Evolutionary conservation across 2,888 invertebrate genomes (phyloP).

Genomic region (Zygothrica quintamaculata): DNA sequence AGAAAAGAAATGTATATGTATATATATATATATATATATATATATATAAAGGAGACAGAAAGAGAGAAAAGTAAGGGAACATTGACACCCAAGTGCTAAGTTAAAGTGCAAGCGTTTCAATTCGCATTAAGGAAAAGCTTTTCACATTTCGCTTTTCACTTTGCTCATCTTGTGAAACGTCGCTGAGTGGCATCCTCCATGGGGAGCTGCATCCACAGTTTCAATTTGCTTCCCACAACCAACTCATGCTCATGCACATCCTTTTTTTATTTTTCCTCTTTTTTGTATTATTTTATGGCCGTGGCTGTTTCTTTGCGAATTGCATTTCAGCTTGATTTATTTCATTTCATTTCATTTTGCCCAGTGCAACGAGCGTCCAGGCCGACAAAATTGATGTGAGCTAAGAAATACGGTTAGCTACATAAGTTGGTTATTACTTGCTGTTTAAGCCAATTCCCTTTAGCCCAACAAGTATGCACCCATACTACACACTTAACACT

Average conservation of each 20-base stretch:
- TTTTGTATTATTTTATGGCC: conserved; percentile 72
- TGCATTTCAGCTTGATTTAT: conserved; percentile 79
- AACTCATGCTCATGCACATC: background rate
- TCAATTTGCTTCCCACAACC: background rate
- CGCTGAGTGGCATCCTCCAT: conserved; percentile 31
- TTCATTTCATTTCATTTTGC: conserved; percentile 73
- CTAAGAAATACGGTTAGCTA: conserved; percentile 75
- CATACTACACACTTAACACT: no score
- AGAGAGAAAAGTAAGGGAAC: background rate
- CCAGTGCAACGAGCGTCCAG: conserved; percentile 50
- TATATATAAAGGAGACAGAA: no score
- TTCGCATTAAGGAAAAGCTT: conserved; percentile 66
- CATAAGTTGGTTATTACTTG: conserved; percentile 79
- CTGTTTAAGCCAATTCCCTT: conserved; percentile 74
- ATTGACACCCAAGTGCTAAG: conserved; percentile 51
- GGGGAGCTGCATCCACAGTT: conserved; percentile 2
- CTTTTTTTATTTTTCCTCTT: background rate
- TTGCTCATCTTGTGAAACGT: conserved; percentile 45
- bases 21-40: no score
- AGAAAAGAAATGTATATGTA: no score
- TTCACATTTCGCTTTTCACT: conserved; percentile 48
- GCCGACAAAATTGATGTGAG: conserved; percentile 64
- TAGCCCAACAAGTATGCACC: no score
- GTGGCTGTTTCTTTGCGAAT: conserved; percentile 73
- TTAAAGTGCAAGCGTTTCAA: conserved; percentile 63